Base-by-base conservation (phyloP, 2,797 vertebrate genomes). In the Mus caroli region DNA sequence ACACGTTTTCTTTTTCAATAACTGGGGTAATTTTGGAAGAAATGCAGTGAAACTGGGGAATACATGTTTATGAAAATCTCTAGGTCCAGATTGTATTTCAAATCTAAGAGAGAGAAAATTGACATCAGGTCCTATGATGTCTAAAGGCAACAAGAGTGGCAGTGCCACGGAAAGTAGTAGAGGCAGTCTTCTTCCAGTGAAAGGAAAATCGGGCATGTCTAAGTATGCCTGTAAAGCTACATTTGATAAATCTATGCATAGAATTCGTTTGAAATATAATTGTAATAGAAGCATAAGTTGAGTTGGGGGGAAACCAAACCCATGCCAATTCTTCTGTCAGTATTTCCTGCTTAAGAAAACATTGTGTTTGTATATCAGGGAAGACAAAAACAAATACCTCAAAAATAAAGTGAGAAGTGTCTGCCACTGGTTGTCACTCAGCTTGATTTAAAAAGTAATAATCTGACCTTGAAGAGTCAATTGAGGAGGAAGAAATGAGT, bases 291-390 rank as follows among this genome's bases (percentile, higher is more conserved):
- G 6, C 46, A 96, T 28, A 56, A 83, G 78, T 31, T 19, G 79
- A 31, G 2, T 62, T 31, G 11, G 34, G 12, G 13, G 9, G 4
- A 8, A 22, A 26, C 0, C 26, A 6, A 82, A 13, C 85, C 15
- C 54, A 14, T 50, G 43, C 43, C 15, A 20, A 75, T 58, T 73
- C 20, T 77, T 80, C 88, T 71, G 9, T 26, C 0, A 20, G 43
- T 82, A 69, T 67, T 80, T 93, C 91, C 31, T 73, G 5, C 76
- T 92, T 71, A 67, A 3, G 8, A 89, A 84, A 90, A 92, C 77
- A 82, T 43, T 78, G 50, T 34, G 62, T 43, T 9, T 54, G 8
- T 50, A 43, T 10, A 22, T 58, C 64, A 54, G 37, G 40, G 11
- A 2, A 15, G 24, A 7, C 6, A 77, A 84, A 96, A 54, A 60